Percentiles rank a stretch among this genome's conserved stretches.
phyloP scores from a whole-genome alignment of 2,888 invertebrate species.

The Phorcus lineatus region DNA sequence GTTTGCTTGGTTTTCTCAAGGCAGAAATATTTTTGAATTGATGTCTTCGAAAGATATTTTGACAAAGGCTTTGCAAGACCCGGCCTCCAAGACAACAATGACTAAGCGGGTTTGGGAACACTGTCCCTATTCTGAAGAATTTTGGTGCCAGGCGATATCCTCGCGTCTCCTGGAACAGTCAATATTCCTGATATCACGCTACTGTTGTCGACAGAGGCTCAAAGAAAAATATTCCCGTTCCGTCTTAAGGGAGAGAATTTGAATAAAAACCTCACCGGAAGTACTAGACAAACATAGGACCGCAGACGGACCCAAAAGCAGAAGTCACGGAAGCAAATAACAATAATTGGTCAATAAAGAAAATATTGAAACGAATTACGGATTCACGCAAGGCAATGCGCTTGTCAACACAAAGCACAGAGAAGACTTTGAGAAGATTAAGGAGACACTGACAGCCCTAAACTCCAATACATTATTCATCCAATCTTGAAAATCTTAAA shows the following conservation, averaged over 20 bases:
- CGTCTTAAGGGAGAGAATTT: constrained; percentile 24
- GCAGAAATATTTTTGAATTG: background rate
- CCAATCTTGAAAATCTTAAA: background rate
- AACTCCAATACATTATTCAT: constrained; percentile 5
- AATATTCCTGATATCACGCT: constrained; percentile 9
- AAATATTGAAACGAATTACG: constrained; percentile 21
- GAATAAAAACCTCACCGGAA: constrained; percentile 21
- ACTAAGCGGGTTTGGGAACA: constrained; percentile 9
- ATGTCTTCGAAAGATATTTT: background rate
- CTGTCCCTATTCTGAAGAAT: background rate
- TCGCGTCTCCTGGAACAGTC: background rate
- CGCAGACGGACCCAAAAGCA: constrained; percentile 19
- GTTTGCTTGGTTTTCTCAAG: background rate
- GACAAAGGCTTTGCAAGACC: constrained; percentile 19
- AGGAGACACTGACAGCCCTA: background rate
- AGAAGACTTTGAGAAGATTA: background rate
- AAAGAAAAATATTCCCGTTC: constrained; percentile 24
- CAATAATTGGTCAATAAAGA: constrained; percentile 24
- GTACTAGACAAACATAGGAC: constrained; percentile 12
- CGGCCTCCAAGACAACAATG: background rate
- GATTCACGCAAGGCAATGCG: constrained; percentile 6
- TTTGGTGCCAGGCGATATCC: background rate
- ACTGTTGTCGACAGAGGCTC: background rate
- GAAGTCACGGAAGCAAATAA: constrained; percentile 24
- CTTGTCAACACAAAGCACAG: constrained; percentile 1